phyloP scores from a whole-genome alignment of 2,113 vertebrate genomes.

The Gavialis gangeticus region DNA sequence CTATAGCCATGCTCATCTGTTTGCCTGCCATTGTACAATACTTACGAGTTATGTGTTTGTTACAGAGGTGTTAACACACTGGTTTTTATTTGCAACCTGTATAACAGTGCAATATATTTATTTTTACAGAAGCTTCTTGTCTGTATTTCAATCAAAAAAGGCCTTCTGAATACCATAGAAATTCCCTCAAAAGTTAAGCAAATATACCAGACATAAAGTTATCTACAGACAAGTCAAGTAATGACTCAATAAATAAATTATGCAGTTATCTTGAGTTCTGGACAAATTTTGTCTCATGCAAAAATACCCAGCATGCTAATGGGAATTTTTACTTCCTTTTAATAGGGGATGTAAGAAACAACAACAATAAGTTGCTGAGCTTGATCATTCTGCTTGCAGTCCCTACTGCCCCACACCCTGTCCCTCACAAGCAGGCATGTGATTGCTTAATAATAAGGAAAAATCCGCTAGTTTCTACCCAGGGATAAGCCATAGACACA shows the following conservation, averaged over 20 bases:
- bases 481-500: neutral
- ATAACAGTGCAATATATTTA: neutral
- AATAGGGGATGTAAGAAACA: neutral
- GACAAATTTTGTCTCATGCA: neutral
- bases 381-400: neutral
- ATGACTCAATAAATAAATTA: neutral
- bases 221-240: neutral
- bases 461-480: neutral
- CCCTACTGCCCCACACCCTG: neutral
- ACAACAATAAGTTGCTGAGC: neutral
- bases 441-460: neutral
- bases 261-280: neutral
- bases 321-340: neutral
- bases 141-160: neutral
- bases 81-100: neutral
- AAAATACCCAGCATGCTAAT: neutral
- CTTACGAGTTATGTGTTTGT: neutral
- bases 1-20: rapidly evolving
- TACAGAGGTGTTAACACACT: neutral
- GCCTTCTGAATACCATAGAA: neutral
- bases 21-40: neutral
- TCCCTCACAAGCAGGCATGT: neutral
- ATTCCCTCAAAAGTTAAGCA: neutral
- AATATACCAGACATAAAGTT: neutral
- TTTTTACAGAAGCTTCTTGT: neutral